phyloP scores from a whole-genome alignment of 2,113 vertebrate species.

The Brevimyrus niger region DNA sequence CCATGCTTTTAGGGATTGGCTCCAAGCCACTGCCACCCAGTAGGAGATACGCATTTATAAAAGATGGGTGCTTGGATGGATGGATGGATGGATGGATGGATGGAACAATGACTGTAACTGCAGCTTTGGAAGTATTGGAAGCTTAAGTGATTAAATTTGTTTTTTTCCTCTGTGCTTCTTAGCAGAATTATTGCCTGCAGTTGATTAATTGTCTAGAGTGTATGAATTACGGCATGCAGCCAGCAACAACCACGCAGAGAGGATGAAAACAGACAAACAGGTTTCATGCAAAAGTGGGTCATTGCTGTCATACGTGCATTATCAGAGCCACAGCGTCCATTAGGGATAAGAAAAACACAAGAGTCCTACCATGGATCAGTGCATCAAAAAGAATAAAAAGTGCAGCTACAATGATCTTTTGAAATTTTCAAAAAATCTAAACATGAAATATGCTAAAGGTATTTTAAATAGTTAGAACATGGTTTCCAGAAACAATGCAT shows the following conservation, averaged over 20 bases:
- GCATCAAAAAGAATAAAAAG: neutral
- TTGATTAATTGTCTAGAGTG: neutral
- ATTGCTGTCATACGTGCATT: neutral
- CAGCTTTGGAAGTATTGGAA: neutral
- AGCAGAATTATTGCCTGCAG: neutral
- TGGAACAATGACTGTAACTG: neutral
- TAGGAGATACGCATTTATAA: neutral
- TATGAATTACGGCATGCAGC: neutral
- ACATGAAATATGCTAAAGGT: neutral
- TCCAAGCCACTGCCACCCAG: neutral
- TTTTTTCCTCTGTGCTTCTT: neutral
- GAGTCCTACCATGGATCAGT: neutral
- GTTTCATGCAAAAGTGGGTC: neutral
- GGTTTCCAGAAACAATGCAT: neutral
- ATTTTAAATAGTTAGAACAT: neutral
- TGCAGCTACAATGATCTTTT: neutral
- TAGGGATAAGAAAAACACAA: neutral
- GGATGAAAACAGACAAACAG: neutral
- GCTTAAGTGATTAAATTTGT: constrained; percentile 4
- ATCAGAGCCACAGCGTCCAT: neutral
- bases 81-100: neutral
- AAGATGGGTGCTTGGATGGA: neutral
- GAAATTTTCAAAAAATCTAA: neutral
- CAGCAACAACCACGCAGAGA: neutral
- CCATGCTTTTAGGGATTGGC: neutral